Base-by-base conservation (phyloP, 1,140 invertebrate species). In the Laupala kohalensis region DNA sequence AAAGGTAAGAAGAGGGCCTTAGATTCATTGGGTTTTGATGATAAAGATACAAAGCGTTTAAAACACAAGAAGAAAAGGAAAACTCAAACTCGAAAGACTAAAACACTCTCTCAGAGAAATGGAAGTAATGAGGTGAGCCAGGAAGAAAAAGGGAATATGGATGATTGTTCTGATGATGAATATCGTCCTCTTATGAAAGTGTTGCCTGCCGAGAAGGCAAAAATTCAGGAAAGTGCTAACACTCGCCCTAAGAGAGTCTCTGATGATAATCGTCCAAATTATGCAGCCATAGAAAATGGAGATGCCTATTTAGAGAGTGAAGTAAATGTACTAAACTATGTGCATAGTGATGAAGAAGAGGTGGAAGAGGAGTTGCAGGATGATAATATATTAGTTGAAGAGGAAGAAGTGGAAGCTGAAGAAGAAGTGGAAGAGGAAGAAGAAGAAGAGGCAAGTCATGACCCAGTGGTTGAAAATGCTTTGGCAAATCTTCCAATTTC, bases 251-350 rank as follows among this genome's bases (percentile, higher is more conserved):
- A 9, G 9, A 9, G 37, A 13, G 37, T 53, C 19, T 19, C 19
- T 19, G 19, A 53, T 53, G 37, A 19, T 19, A 53, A 53, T 13
- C 9, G 9, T 53, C 37, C 19, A 13, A 53, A 53, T 4, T 53
- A 53, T 53, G 37, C 37, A 13, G 37, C 37, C 0, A 19, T 53
- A 13, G 37, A 53, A 19, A 53, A 53, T 53, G 19, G 66, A 76
- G 77, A 64, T 73, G 77, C 0, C 76, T 80, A 73, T 78, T 79
- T 13, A 82, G 81, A 15, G 74, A 81, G 63, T 82, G 79, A 1
- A 79, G 80, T 28, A 75, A 81, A 73, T 62, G 77, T 25, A 77
- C 80, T 12, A 25, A 69, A 29, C 80, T 2, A 19, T n/a, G 25
- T 1, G 24, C 9, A 68, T 29, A n/a, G 1, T 12, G n/a, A 29